Percentiles rank a stretch among this genome's conserved stretches.
Evolutionary conservation across 1,140 invertebrate species (phyloP).

Genomic region (Brachionus sp.): DNA sequence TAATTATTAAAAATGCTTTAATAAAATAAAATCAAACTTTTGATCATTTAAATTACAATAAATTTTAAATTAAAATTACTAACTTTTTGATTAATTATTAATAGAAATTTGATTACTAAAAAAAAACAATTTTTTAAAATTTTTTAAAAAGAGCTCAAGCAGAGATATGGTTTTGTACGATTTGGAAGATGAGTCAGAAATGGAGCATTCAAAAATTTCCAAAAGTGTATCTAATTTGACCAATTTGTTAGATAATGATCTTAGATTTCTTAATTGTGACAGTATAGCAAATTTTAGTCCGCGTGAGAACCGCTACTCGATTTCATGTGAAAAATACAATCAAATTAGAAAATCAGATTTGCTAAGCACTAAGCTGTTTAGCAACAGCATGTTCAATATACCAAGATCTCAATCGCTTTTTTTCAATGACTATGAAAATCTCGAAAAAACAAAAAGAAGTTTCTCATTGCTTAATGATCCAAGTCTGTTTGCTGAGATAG

Average conservation of each 20-base stretch:
- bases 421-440: background rate
- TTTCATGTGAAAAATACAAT: slow-evolving; percentile 23
- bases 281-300: background rate
- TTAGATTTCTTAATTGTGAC: background rate
- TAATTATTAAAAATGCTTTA: background rate
- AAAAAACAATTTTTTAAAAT: background rate
- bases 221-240: background rate
- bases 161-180: background rate
- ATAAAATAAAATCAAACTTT: background rate
- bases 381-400: slow-evolving; percentile 11
- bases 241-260: background rate
- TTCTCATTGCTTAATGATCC: slow-evolving; percentile 8
- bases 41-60: background rate
- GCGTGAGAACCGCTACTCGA: background rate
- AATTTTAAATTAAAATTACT: background rate
- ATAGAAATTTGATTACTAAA: background rate
- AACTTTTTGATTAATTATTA: background rate
- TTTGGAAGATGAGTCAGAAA: background rate
- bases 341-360: slow-evolving; percentile 14
- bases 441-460: background rate
- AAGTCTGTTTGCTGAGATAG: background rate
- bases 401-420: slow-evolving; percentile 11
- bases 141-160: background rate
- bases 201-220: background rate
- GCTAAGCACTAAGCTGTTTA: background rate